These are phyloP conservation scores for Dryoscopus gambensis DNA, from an alignment of 2,113 vertebrate species.

Conservation along the genomic window DNA sequence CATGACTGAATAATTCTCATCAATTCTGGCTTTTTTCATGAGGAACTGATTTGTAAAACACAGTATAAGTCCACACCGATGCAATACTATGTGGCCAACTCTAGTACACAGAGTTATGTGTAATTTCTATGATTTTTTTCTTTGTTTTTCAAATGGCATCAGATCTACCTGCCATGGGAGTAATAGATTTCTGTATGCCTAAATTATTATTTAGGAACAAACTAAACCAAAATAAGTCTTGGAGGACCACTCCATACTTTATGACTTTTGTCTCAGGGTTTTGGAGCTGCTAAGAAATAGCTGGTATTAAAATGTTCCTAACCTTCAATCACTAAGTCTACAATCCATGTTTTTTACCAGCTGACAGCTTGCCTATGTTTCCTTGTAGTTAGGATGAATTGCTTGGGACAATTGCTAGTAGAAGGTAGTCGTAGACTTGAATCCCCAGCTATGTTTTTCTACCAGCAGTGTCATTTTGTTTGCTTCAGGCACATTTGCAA, in stretches of 20 bases:
- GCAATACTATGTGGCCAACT: not conserved
- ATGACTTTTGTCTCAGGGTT: not conserved
- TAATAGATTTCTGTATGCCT: not conserved
- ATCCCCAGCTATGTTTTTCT: not conserved
- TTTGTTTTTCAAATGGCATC: not conserved
- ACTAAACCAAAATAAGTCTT: not conserved
- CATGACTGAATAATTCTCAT: not conserved
- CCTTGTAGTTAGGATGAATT: not conserved
- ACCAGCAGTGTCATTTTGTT: not conserved
- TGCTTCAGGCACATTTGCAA: not conserved
- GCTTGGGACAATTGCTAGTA: not conserved
- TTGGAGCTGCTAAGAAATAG: not conserved
- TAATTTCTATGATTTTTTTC: not conserved
- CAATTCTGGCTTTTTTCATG: not conserved
- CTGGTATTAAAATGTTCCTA: not conserved
- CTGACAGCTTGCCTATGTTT: not conserved
- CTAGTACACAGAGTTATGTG: not conserved
- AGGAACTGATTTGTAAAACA: not conserved
- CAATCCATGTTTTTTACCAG: not conserved
- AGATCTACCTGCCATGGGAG: not conserved
- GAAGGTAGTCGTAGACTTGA: fast-evolving
- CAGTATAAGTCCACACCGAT: not conserved
- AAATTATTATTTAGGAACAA: not conserved
- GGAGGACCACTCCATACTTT: not conserved
- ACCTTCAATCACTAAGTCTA: not conserved